A percentile compares a stretch with the other conserved stretches of the same genome.
phyloP scores from a whole-genome alignment of 2,797 vertebrate species.

The Huso huso region DNA sequence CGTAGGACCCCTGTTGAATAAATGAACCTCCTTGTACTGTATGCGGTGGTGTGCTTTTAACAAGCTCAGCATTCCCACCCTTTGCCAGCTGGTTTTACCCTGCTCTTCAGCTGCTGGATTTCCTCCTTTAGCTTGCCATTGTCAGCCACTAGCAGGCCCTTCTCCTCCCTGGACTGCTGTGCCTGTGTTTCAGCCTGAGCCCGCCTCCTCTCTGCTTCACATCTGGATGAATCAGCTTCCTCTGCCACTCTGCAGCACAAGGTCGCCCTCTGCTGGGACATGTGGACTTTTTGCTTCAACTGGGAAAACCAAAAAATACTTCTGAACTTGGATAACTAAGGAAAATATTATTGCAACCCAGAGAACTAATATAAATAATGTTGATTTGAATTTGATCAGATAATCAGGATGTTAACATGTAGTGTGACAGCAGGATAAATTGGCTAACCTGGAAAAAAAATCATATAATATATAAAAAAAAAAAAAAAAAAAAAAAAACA shows the following conservation, averaged over 20 bases:
- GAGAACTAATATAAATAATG: too few species aligned
- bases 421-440: too few species aligned
- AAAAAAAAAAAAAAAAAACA: too few species aligned
- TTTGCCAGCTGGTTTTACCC: constrained; percentile 29
- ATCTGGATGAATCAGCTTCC: constrained; percentile 34
- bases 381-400: too few species aligned
- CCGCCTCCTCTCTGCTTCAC: constrained; percentile 44
- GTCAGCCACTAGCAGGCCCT: constrained; percentile 37
- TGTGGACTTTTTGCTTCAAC: constrained; percentile 55
- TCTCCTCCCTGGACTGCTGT: constrained; percentile 39
- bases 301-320: constrained; percentile 18
- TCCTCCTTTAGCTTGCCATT: constrained; percentile 42
- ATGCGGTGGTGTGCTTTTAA: too few species aligned
- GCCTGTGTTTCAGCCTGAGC: constrained; percentile 44
- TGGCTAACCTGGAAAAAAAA: too few species aligned
- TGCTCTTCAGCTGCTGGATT: constrained; percentile 46
- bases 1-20: too few species aligned
- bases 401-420: too few species aligned
- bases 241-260: constrained; percentile 43
- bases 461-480: too few species aligned
- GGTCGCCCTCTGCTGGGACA: constrained; percentile 54
- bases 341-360: too few species aligned
- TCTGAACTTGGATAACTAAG: background rate
- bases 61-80: too few species aligned
- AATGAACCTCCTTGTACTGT: too few species aligned